Evolutionary conservation across 1,140 invertebrate species (phyloP).

Genomic region (Bombus superbus): DNA sequence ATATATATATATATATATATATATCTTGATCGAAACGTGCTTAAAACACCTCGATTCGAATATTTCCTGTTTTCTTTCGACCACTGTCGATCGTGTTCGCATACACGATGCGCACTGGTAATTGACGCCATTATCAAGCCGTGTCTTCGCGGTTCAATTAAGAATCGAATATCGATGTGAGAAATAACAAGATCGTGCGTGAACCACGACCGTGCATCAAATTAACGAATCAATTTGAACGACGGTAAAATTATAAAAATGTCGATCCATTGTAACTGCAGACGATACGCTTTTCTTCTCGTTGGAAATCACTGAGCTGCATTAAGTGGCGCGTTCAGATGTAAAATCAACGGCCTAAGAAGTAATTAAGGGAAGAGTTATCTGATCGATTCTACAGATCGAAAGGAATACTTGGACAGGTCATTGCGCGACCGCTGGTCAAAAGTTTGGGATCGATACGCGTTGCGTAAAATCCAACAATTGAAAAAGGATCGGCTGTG

Average conservation of each 20-base stretch:
- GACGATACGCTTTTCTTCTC: not conserved
- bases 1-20: no score
- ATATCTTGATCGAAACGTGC: not conserved
- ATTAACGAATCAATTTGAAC: no score
- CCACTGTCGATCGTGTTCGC: no score
- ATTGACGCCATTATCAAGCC: not conserved
- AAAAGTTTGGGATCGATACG: no score
- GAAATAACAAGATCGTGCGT: not conserved
- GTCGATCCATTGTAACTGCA: not conserved
- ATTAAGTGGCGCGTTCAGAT: not conserved
- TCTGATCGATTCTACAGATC: not conserved
- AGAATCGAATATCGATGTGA: no score
- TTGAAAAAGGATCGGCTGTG: no score
- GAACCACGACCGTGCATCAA: not conserved
- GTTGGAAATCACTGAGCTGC: not conserved
- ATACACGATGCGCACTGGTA: not conserved
- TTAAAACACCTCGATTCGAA: not conserved
- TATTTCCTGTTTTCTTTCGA: not conserved
- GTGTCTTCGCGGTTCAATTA: not conserved
- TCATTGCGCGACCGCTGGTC: no score
- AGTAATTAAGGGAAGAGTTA: constrained; percentile 8
- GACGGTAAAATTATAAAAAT: not conserved
- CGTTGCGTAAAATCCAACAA: no score
- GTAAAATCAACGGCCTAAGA: constrained; percentile 1
- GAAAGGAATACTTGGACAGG: not conserved